Base-by-base conservation (phyloP, 2,113 vertebrate genomes). In the Mustela nigripes region DNA sequence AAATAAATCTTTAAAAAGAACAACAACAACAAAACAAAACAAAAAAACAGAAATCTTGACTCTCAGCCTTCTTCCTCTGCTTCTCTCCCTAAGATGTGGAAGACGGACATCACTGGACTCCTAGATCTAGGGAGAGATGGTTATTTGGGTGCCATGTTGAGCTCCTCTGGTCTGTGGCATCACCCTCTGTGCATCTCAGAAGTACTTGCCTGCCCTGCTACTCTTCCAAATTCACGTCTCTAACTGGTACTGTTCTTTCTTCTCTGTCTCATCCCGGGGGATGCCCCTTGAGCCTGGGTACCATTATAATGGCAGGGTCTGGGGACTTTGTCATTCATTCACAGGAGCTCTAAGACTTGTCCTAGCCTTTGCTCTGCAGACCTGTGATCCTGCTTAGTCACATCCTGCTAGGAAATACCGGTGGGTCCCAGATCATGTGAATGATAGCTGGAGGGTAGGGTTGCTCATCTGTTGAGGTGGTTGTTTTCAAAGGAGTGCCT, bases 231-330 rank as follows among this genome's bases (percentile, higher is more conserved):
- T 11, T 36, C 0, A 2, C 5, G 22, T 5, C 4, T 45, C 7
- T 67, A 2, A 28, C 14, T 56, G 21, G 9, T 21, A 22, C 21
- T 7, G 1, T 10, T n/a, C 21, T 0, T 1, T 6, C 0, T 28
- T 26, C 21, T 48, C 28, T 50, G 21, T 7, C 11, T 63, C 39
- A 16, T 90, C 14, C 33, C 45, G 28, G 18, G 19, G 3, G 48
- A 12, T 1, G 3, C 6, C 7, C 0, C 2, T 3, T 58, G 62
- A 56, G 21, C 11, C 0, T n/a, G 28, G 48, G 21, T 28, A 18
- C 62, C 48, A 11, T 5, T 0, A 4, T 10, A 15, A 50, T 11
- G 36, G 28, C 11, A 9, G 1, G n/a, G 28, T 5, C 48, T 21
- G 48, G 28, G 28, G 5, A 1, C 0, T 45, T 31, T 1, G 5